A percentile compares a stretch with the other conserved stretches of the same genome.
Evolutionary conservation across 2,888 invertebrate species (phyloP).

Genomic region (Lottia scabra): DNA sequence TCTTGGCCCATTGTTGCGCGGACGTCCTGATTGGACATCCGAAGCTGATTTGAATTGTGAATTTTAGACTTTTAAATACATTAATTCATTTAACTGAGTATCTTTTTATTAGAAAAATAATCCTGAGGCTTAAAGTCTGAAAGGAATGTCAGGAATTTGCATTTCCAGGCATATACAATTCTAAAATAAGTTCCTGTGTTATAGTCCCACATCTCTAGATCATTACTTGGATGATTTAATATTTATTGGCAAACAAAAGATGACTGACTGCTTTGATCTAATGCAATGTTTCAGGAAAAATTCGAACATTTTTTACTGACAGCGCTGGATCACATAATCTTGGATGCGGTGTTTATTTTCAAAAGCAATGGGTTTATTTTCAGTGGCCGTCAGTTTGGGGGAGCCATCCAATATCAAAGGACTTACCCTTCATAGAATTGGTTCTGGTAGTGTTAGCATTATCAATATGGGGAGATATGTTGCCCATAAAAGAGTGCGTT

Average conservation of each 20-base stretch:
- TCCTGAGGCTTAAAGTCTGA: no score
- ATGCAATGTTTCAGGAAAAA: neutral
- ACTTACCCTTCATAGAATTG: conserved; percentile 12
- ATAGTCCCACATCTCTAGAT: no score
- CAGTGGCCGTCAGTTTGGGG: conserved; percentile 9
- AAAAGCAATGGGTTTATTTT: conserved; percentile 11
- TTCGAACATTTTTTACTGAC: conserved; percentile 13
- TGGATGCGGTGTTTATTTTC: conserved; percentile 11
- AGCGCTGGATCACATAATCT: conserved; percentile 15
- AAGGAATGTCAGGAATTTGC: no score
- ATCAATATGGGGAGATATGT: neutral
- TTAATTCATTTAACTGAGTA: no score
- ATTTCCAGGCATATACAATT: no score
- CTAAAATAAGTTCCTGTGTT: no score
- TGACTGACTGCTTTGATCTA: neutral
- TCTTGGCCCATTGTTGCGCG: no score
- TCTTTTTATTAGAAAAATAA: no score
- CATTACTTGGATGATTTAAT: no score
- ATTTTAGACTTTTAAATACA: no score
- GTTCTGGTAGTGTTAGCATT: conserved; percentile 13
- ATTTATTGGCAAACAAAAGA: neutral
- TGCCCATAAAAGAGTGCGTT: neutral
- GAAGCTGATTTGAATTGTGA: no score
- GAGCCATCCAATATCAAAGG: neutral
- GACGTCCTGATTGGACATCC: no score